These are phyloP conservation scores for Astropecten irregularis DNA, from an alignment of 53 echinoderm and acorn worm genomes.

Conservation along the genomic window DNA sequence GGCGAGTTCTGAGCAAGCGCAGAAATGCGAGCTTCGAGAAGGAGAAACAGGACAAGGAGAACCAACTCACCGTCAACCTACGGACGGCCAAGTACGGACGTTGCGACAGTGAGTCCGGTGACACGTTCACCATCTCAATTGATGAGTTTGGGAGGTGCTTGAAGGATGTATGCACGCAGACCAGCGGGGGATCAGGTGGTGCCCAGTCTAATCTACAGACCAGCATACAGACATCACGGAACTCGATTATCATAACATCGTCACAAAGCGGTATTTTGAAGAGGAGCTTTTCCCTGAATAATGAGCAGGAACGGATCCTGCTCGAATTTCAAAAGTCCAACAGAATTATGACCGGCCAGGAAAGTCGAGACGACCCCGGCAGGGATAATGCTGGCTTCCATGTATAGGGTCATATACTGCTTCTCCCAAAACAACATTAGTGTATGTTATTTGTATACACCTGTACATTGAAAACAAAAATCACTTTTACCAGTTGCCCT, in stretches of 20 bases:
- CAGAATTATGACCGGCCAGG: not conserved
- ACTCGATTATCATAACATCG: conserved; percentile 37
- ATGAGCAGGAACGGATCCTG: conserved; percentile 1
- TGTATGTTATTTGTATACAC: no score
- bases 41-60: conserved; percentile 24
- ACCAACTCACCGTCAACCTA: conserved; percentile 14
- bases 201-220: conserved; percentile 8
- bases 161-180: conserved; percentile 46
- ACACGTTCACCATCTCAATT: conserved; percentile 37
- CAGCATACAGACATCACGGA: not conserved
- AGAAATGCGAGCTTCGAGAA: conserved; percentile 45
- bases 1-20: conserved; percentile 62
- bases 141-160: conserved; percentile 47
- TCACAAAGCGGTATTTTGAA: conserved; percentile 6
- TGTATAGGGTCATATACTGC: not conserved
- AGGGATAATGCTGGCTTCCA: not conserved
- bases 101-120: conserved; percentile 57
- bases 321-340: not conserved
- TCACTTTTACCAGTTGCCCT: no score
- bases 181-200: not conserved
- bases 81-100: conserved; percentile 24
- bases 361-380: not conserved
- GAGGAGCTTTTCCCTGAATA: not conserved
- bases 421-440: no score
- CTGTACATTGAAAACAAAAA: no score